phyloP scores from a whole-genome alignment of 1,140 invertebrate species.

The Propsilocerus akamusi region DNA sequence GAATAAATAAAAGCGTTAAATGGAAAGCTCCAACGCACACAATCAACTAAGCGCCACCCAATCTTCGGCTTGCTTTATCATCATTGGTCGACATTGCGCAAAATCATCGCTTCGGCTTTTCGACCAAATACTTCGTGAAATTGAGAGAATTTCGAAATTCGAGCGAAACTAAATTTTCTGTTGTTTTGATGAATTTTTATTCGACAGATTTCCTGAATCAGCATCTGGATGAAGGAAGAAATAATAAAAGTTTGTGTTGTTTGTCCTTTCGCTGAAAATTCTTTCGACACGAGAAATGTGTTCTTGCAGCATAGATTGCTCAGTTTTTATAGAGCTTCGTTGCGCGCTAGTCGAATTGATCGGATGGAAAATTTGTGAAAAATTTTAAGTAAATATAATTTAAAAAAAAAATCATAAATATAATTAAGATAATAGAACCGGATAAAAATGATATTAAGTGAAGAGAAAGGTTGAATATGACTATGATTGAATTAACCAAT shows the following conservation, averaged over 20 bases:
- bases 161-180: background rate
- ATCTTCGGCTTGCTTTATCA: background rate
- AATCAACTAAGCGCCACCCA: background rate
- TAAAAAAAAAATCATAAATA: slow-evolving; percentile 2
- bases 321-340: slow-evolving; percentile 2
- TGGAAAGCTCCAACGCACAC: background rate
- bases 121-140: background rate
- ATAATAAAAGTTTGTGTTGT: background rate
- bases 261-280: background rate
- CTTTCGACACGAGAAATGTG: no score
- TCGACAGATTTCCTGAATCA: no score
- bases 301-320: background rate
- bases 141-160: background rate
- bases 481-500: no score
- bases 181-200: no score
- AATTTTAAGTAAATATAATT: slow-evolving; percentile 4
- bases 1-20: background rate
- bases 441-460: no score
- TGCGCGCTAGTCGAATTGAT: background rate
- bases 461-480: no score
- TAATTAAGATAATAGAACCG: background rate
- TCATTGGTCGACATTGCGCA: background rate
- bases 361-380: no score
- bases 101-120: background rate
- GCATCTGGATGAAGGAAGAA: no score